Base-by-base conservation (phyloP, 1,140 invertebrate species). In the Lithobius niger region DNA sequence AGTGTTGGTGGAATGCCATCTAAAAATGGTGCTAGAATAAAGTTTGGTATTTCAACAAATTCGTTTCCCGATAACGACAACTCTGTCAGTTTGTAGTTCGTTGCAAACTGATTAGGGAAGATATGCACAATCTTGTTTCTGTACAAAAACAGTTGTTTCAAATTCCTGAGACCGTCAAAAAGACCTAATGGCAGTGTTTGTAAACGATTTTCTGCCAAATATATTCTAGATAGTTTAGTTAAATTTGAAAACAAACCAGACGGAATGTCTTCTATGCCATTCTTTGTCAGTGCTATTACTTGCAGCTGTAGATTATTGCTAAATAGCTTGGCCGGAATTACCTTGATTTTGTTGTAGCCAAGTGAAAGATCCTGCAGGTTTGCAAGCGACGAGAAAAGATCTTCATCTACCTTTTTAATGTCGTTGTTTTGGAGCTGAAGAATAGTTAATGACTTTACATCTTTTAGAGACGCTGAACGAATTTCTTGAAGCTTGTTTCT, bases 41-140 rank as follows among this genome's bases (percentile, higher is more conserved):
- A n/a, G n/a, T n/a, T n/a, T n/a, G n/a, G n/a, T n/a, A n/a, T n/a
- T n/a, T n/a, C n/a, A n/a, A n/a, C n/a, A n/a, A n/a, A n/a, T n/a
- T n/a, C n/a, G n/a, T n/a, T n/a, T n/a, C n/a, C n/a, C n/a, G 52
- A 31, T 40, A 40, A 25, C 28, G 70, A 18, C 19, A 59, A 31
- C 2, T 21, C 1, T 0, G 16, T 42, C 22, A 59, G 22, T 15
- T 57, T 57, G 45, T 52, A 57, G n/a, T 45, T 18, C 1, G 49
- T n/a, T n/a, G n/a, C n/a, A n/a, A n/a, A n/a, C n/a, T n/a, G n/a
- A n/a, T n/a, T n/a, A n/a, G n/a, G n/a, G n/a, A n/a, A n/a, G n/a
- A n/a, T n/a, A n/a, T n/a, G n/a, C n/a, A n/a, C n/a, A n/a, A n/a
- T n/a, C n/a, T n/a, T n/a, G n/a, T n/a, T n/a, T n/a, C n/a, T n/a